Conservation (phyloP, 2,797 vertebrate species). For the Alauda arvensis region DNA sequence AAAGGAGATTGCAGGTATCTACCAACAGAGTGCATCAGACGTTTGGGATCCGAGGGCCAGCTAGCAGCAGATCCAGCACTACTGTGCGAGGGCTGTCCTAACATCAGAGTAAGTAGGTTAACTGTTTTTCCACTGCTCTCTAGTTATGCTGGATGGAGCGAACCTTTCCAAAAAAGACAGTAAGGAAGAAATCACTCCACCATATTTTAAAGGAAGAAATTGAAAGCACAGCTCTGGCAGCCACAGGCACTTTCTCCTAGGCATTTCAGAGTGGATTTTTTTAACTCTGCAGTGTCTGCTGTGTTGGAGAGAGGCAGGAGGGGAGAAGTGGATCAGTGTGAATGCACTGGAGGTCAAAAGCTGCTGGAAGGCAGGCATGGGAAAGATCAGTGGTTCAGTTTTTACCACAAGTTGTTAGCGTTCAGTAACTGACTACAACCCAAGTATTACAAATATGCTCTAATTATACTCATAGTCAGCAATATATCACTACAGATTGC, state of each 20-base stretch:
- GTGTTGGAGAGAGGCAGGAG: background rate
- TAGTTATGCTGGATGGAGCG: slow-evolving; percentile 57
- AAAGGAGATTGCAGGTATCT: slow-evolving; percentile 44
- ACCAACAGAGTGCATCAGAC: slow-evolving; percentile 70
- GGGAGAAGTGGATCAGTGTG: slow-evolving; percentile 29
- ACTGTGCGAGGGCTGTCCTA: slow-evolving; percentile 51
- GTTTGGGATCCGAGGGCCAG: slow-evolving; percentile 50
- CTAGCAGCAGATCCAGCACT: slow-evolving; percentile 20
- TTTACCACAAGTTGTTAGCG: slow-evolving; percentile 63
- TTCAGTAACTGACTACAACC: slow-evolving; percentile 68
- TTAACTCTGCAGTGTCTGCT: slow-evolving; percentile 37
- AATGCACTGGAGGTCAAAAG: slow-evolving; percentile 56
- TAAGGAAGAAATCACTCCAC: slow-evolving; percentile 45
- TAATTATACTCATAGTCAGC: slow-evolving; percentile 73
- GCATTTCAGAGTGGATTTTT: background rate
- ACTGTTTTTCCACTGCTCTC: slow-evolving; percentile 74
- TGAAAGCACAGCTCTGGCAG: slow-evolving; percentile 19
- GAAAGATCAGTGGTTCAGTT: slow-evolving; percentile 70
- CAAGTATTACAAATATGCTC: slow-evolving; percentile 80
- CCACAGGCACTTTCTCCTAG: background rate
- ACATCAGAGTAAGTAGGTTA: slow-evolving; percentile 74
- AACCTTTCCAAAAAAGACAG: slow-evolving; percentile 56
- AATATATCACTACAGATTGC: slow-evolving; percentile 70
- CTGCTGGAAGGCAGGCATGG: slow-evolving; percentile 69
- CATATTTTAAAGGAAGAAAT: slow-evolving; percentile 60